Base-by-base conservation (phyloP, 2,113 vertebrate species). In the Burhinus oedicnemus region DNA sequence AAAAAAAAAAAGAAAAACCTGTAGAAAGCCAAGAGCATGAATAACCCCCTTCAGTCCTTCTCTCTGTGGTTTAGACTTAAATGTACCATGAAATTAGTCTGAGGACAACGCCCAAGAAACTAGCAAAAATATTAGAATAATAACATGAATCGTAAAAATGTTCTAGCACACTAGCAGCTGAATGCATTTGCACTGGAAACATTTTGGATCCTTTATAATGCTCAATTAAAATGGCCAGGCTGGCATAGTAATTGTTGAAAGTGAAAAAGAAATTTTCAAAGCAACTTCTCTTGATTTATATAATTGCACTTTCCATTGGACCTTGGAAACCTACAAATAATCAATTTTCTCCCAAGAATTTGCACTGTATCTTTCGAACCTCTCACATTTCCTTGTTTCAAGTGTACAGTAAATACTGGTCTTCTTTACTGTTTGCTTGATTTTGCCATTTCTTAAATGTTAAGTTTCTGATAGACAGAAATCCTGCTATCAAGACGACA, bases 41-140 rank as follows among this genome's bases (percentile, higher is more conserved):
- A 86, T 70, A 91, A 89, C 26, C 12, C 20, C 22, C 70, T 89
- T 92, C 82, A 75, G 69, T 71, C 68, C 44, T 44, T 47, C 58
- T 71, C 27, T 68, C 71, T 66, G 62, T 70, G 66, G 58, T 22
- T 95, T 52, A 93, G 77, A 69, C 25, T 93, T 74, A 87, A 90
- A 91, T 27, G 51, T 55, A 78, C 51, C 66, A 69, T 77, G 65
- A 70, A 90, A 91, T 68, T 51, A 93, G 25, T 62, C 74, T 58
- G n/a, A 95, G 57, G 52, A 34, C 64, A 83, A 92, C 36, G 22
- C n/a, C 51, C 68, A 96, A 87, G 34, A 71, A 92, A 49, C 64
- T 45, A 92, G 44, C 52, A 87, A 84, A 92, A 95, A 45, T 81
- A 91, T 58, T n/a, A 58, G 66, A 89, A 71, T 61, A 92, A 65